Evolutionary conservation across 2,113 vertebrate genomes (phyloP).

Genomic region (Bos javanicus): DNA sequence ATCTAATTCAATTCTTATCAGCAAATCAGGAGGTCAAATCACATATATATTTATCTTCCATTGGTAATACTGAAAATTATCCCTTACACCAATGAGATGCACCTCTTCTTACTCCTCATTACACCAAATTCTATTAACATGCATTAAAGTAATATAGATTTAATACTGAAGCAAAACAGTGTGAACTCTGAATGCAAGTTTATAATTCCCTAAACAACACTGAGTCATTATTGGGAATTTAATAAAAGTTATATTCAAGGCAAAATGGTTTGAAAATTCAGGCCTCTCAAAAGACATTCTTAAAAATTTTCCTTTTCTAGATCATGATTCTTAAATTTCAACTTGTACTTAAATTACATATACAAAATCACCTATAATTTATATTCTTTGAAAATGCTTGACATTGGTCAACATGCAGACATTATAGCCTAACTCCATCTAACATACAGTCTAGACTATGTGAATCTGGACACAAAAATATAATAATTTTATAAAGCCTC

Average conservation of each 20-base stretch:
- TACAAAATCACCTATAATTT: not conserved
- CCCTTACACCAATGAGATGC: fast-evolving
- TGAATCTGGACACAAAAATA: not conserved
- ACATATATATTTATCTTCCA: not conserved
- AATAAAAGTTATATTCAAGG: not conserved
- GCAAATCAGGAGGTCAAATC: not conserved
- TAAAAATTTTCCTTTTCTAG: not conserved
- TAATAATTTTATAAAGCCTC: not conserved
- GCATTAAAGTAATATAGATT: not conserved
- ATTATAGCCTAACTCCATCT: not conserved
- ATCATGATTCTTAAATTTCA: not conserved
- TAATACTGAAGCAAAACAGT: not conserved
- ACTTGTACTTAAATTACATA: not conserved
- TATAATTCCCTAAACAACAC: not conserved
- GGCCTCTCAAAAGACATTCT: not conserved
- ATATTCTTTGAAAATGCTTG: not conserved
- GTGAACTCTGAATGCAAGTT: not conserved
- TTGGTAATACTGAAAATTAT: not conserved
- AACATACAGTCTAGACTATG: not conserved
- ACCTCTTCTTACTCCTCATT: not conserved
- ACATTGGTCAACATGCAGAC: not conserved
- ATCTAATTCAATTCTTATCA: not conserved
- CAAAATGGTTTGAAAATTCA: not conserved
- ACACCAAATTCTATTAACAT: not conserved
- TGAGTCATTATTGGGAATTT: not conserved